Base-by-base conservation (phyloP, 1,140 invertebrate genomes). In the Papilio aristodemus region DNA sequence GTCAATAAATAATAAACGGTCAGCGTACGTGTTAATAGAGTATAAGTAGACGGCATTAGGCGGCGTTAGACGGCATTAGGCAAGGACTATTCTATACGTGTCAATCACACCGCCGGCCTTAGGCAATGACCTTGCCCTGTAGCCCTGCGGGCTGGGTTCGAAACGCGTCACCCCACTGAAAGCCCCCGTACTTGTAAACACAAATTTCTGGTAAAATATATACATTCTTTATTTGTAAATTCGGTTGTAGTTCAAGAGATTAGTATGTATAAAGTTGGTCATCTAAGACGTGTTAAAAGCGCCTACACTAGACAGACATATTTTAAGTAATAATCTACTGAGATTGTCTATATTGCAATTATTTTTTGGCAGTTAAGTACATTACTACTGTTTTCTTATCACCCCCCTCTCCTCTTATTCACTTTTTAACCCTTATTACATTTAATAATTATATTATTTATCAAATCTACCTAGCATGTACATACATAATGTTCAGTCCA, bases 61-160 rank as follows among this genome's bases (percentile, higher is more conserved):
- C 25, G 14, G 46, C 70, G 60, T 70, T 73, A 73, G 68, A 46
- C 60, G 74, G 46, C 10, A 25, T 54, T 54, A 54, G 10, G 46
- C 3, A 72, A 77, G 71, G 68, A 46, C 25, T 50, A 63, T 39
- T 38, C 63, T 66, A 60, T 59, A 46, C 62, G 69, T 72, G 75
- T 77, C 77, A 78, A 81, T 81, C 80, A 84, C 69, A 72, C 72
- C 64, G 67, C 62, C 67, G 46, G 58, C 41, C 62, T 73, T 72
- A 72, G 75, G 72, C 77, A 83, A 22, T 84, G 84, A 86, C 84
- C 84, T 84, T 86, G 81, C 41, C 64, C 38, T 22, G 19, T 38
- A 39, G 67, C 60, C 54, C 36, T 54, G 46, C 39, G 54, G 54
- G 54, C n/a, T 58, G 13, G 57, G 57, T 38, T 38, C 8, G 54